Conservation (phyloP, 2,888 invertebrate species). For the Dysmachus trigonus region DNA sequence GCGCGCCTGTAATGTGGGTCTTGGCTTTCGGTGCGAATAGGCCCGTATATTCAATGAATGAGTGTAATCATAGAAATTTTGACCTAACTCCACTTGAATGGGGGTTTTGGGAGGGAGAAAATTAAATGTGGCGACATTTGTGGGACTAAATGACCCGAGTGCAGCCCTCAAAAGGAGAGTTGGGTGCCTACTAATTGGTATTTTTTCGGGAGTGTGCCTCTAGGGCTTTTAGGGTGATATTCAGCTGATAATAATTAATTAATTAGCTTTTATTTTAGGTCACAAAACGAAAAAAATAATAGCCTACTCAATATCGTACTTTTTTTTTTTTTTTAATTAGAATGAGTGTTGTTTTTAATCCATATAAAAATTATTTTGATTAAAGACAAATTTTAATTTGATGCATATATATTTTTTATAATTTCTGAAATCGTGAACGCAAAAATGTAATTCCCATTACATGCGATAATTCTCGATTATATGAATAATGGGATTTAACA, state of each 20-base stretch:
- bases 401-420: too few relatives aligned
- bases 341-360: too few relatives aligned
- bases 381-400: too few relatives aligned
- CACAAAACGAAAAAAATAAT: not conserved
- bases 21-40: conserved; percentile 16
- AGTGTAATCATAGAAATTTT: not conserved
- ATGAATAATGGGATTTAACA: too few relatives aligned
- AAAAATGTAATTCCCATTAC: too few relatives aligned
- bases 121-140: not conserved
- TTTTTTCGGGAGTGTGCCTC: not conserved
- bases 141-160: not conserved
- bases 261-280: not conserved
- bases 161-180: not conserved
- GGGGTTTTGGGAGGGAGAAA: not conserved
- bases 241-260: not conserved
- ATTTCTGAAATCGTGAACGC: too few relatives aligned
- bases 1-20: not conserved
- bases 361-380: too few relatives aligned
- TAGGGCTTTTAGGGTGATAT: not conserved
- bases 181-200: not conserved
- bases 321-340: not conserved
- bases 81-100: not conserved
- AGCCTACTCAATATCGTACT: not conserved
- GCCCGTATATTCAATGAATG: not conserved
- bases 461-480: too few relatives aligned